phyloP scores from a whole-genome alignment of 2,113 vertebrate genomes.

The Triplophysa siluroides region DNA sequence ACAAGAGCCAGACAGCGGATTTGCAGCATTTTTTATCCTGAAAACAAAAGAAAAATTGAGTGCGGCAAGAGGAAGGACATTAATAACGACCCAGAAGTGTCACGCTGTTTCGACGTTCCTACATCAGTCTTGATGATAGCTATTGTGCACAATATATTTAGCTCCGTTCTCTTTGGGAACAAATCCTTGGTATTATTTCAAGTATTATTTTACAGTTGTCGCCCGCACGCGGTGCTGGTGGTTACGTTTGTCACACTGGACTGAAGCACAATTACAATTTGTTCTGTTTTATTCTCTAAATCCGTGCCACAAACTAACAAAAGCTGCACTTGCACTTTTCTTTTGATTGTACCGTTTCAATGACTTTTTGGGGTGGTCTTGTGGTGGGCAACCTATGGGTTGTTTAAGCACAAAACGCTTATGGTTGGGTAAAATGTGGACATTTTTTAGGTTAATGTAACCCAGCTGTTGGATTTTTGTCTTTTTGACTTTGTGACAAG shows the following conservation, averaged over 20 bases:
- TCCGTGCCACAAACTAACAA: neutral
- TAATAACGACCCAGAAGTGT: conserved; percentile 35
- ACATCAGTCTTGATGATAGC: conserved; percentile 38
- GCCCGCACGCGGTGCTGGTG: neutral
- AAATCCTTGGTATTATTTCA: conserved; percentile 31
- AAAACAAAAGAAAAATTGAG: conserved; percentile 31
- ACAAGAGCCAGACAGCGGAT: conserved; percentile 9
- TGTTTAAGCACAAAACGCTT: too few species aligned
- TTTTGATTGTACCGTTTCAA: conserved; percentile 24
- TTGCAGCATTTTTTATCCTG: neutral
- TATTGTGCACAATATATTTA: conserved; percentile 25
- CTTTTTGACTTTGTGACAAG: too few species aligned
- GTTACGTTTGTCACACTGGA: conserved; percentile 3
- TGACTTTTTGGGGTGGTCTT: conserved; percentile 19
- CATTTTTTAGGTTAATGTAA: too few species aligned
- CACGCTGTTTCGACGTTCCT: conserved; percentile 17
- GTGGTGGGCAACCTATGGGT: neutral
- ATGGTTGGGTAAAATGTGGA: too few species aligned
- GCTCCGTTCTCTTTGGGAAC: conserved; percentile 15
- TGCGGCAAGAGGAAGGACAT: conserved; percentile 20
- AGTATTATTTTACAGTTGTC: conserved; percentile 18
- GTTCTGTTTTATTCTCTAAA: conserved; percentile 4
- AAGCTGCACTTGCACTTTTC: neutral
- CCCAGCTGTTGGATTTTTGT: too few species aligned
- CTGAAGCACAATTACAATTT: conserved; percentile 9